A percentile compares a stretch with the other conserved stretches of the same genome.
phyloP scores from a whole-genome alignment of 2,113 vertebrate genomes.

The Heterotis niloticus region DNA sequence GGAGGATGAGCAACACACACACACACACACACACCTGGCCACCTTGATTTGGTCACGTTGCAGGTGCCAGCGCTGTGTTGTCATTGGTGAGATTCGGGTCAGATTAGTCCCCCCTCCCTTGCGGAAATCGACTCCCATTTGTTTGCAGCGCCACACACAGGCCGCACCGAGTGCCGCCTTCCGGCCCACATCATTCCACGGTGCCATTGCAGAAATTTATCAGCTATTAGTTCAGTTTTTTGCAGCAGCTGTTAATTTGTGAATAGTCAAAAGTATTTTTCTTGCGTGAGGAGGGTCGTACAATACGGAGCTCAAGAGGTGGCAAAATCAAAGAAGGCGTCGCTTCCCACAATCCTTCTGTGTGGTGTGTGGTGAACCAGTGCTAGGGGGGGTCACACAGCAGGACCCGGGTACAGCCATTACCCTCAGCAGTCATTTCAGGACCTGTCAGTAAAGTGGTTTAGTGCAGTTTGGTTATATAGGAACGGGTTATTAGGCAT shows the following conservation, averaged over 20 bases:
- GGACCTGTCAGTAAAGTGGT: not conserved
- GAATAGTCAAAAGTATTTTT: slow-evolving; percentile 29
- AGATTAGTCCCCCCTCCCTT: no score
- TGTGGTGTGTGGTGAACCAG: not conserved
- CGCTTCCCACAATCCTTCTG: not conserved
- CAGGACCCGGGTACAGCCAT: no score
- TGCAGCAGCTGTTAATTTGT: slow-evolving; percentile 21
- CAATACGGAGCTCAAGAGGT: not conserved
- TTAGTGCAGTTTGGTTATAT: not conserved
- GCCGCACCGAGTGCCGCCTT: not conserved
- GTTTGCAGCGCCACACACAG: no score
- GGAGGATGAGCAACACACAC: no score
- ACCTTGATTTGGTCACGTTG: no score
- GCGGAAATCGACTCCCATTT: no score
- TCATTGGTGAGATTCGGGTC: no score
- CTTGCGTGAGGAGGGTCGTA: slow-evolving; percentile 1
- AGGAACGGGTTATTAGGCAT: no score
- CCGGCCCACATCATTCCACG: not conserved
- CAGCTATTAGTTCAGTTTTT: slow-evolving; percentile 11
- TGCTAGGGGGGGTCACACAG: no score
- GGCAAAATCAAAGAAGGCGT: not conserved
- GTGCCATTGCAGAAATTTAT: not conserved
- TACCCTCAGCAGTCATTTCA: no score
- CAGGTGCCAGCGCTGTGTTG: no score
- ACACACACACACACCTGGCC: no score